Evolutionary conservation across 92 coral and sea anemone species (phyloP).

Genomic region (Porites lobata): DNA sequence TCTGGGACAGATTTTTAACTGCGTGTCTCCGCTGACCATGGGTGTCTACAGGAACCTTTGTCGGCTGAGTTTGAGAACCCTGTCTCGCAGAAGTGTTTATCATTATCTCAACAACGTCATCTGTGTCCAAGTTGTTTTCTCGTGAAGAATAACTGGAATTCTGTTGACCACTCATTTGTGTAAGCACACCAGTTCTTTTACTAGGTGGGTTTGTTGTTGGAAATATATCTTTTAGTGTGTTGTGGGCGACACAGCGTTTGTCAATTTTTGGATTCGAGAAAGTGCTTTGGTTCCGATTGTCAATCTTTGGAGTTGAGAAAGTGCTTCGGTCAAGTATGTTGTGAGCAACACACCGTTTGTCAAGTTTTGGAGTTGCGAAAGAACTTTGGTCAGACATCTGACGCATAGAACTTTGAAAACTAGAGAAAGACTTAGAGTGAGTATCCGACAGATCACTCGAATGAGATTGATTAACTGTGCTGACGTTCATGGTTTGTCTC

Average conservation of each 20-base stretch:
- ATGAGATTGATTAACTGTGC: not conserved
- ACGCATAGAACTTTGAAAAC: not conserved
- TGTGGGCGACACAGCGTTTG: slow-evolving; percentile 20
- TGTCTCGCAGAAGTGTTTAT: not conserved
- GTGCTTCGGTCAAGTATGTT: not conserved
- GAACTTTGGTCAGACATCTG: not conserved
- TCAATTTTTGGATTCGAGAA: slow-evolving; percentile 2
- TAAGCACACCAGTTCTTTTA: not conserved
- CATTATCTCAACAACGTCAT: slow-evolving; percentile 17
- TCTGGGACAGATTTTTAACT: not conserved
- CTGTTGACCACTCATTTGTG: not conserved
- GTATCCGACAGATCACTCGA: not conserved
- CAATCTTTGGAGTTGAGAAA: not conserved
- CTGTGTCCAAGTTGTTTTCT: not conserved
- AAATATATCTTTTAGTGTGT: not conserved
- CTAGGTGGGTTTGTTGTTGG: not conserved
- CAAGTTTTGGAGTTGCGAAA: not conserved
- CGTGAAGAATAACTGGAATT: not conserved
- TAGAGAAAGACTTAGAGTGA: not conserved
- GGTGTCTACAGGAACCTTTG: not conserved
- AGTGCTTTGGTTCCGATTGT: not conserved
- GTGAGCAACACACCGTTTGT: not conserved
- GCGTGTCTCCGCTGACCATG: not conserved
- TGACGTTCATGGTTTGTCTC: not conserved
- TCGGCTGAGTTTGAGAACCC: not conserved